Evolutionary conservation across 2,888 invertebrate species (phyloP), one percentile per base, ranked within the genome.

Genomic region (Charanyca ferruginea): DNA sequence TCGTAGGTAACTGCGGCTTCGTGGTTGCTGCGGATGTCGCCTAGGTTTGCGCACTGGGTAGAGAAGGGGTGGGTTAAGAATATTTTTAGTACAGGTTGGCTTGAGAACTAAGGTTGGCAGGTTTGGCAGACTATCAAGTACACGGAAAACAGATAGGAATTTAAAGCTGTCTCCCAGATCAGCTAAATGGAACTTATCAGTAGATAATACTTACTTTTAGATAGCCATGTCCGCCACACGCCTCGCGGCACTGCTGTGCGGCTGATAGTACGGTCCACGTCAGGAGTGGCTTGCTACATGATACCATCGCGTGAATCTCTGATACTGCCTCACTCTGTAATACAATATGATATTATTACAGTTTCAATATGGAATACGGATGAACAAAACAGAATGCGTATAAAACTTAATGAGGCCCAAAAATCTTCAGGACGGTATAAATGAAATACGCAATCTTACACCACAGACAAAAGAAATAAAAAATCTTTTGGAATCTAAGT

Each of bases 1-100:
- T 99, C 99, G 90, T 98, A 98, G 0, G 99, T 99, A 62, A 98
- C 98, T 45, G 98, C 97, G 0, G 99, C 98, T 90, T 99, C 99
- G 90, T 98, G 98, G 91, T 98, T 98, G 86, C 97, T 97, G 11
- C 98, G 96, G 69, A 99, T 95, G 74, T 98, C 97, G 41, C 98
- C 98, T 25, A 99, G 94, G 80, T 98, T 97, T 20, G 98, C 96
- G n/a, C 97, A 97, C 96, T 97, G 88, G 2, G 16, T 23, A 23
- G 3, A 35, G 18, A 28, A 23, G 9, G 13, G 4, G 38, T 16
- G 38, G 16, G 5, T 38, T 16, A 16, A 16, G 28, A 8, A 35
- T 35, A 7, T 35, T 35, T n/a, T n/a, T n/a, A n/a, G n/a, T n/a
- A n/a, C n/a, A n/a, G n/a, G n/a, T n/a, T 28, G 28, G 28, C 7